Evolutionary conservation across 2,797 vertebrate species (phyloP), one percentile per base, ranked within the genome.

Genomic region (Phyllotis vaccarum): DNA sequence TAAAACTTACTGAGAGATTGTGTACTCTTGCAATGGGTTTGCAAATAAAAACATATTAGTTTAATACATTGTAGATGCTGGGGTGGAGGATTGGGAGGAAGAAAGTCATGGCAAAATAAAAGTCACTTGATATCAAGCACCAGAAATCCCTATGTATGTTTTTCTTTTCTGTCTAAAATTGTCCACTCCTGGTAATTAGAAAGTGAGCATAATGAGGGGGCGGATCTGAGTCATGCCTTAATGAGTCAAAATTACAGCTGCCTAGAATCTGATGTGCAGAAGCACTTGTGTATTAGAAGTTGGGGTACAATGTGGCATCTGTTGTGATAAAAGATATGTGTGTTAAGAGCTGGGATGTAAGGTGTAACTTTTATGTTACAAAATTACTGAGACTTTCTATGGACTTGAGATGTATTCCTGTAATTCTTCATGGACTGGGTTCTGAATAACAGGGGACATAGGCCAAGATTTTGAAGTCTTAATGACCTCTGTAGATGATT

Each of bases 211-310:
- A 96, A 95, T 90, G 90, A 97, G 90, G 86, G 66, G 89, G 86
- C 95, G 96, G 94, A 37, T 97, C 96, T 95, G 92, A 98, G 93
- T 91, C 97, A 96, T 89, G 86, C 90, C 97, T 97, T 97, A 98
- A 98, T 98, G 92, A 97, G 90, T 97, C 95, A 97, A 98, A 98
- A 97, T 98, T 97, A 89, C 29, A 97, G 89, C 92, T 96, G 88
- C 80, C 93, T 96, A 96, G 88, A 92, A 96, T 97, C 90, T 58
- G 75, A 97, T 97, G 97, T 86, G 80, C 5, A 24, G 94, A 97
- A 98, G 74, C 75, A 78, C 97, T 98, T 97, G 90, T 87, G 8
- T 72, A 5, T 52, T 68, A 78, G 75, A 2, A 9, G 11, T 5
- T 43, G 37, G 4, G 46, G 31, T 58, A 22, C 94, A 88, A 78